These are phyloP conservation scores for Sclerurus mexicanus DNA, from an alignment of 2,113 vertebrate species.

Conservation along the genomic window DNA sequence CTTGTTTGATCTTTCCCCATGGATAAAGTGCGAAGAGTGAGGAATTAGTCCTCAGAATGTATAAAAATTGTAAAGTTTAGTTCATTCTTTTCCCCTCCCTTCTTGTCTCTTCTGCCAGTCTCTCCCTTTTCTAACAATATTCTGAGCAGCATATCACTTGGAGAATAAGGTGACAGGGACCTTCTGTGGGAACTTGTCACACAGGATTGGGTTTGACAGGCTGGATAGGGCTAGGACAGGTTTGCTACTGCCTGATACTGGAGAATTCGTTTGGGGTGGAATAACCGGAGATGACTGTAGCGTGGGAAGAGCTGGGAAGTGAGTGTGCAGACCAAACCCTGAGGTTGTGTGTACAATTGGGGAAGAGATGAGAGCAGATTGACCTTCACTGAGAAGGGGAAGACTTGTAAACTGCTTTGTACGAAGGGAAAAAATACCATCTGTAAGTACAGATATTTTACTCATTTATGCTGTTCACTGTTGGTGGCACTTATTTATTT, in stretches of 20 bases:
- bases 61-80: background rate
- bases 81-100: background rate
- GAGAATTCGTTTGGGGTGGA: background rate
- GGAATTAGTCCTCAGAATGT: background rate
- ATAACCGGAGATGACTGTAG: background rate
- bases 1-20: background rate
- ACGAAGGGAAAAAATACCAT: background rate
- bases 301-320: background rate
- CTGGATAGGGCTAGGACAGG: background rate
- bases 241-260: background rate
- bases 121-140: background rate
- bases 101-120: background rate
- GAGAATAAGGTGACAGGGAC: background rate
- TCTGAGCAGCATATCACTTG: background rate
- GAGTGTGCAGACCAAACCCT: background rate
- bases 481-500: background rate
- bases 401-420: background rate
- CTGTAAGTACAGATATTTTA: background rate
- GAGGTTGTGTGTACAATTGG: background rate
- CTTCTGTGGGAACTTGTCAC: background rate
- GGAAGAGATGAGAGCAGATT: background rate
- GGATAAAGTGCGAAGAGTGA: background rate
- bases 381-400: background rate
- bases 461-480: background rate
- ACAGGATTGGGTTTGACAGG: background rate